Evolutionary conservation across 2,888 invertebrate species (phyloP), one percentile per base, ranked within the genome.

Genomic region (Rhorus exstirpatorius): DNA sequence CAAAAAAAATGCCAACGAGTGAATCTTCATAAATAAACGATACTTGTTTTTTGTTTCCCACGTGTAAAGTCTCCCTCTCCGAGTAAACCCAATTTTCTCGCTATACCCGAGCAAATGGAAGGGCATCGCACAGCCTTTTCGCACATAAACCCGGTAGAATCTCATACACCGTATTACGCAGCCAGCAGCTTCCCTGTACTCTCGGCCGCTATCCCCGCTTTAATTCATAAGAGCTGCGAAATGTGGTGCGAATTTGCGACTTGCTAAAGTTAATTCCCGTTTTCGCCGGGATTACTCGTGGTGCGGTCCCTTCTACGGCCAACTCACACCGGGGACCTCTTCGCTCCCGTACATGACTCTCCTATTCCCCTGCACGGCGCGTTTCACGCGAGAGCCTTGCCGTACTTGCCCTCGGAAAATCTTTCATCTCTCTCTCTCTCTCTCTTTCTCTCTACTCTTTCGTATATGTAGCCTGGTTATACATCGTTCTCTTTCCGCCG

Each of bases 211-310:
- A 35, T 38, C 65, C 44, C 74, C 85, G 88, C 88, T 90, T 90
- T 87, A 89, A 90, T 90, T 90, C 90, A 90, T 90, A 89, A 90
- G 88, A 85, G 89, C 87, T 87, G 86, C 86, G 86, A 89, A 90
- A 90, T 90, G 89, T 87, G 89, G 88, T 87, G 90, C 88, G 89
- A 89, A 90, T 90, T 89, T 90, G 89, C 88, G 89, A 90, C 86
- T 88, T 87, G 87, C 87, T 87, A 86, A 89, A 89, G 88, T 90
- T 90, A 89, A 90, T 90, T 89, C 89, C 86, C 88, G 88, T 88
- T 90, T 89, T 89, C 88, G 87, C 87, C 85, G 87, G 91, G 89
- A 90, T 90, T 90, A 89, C 88, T 46, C 70, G 55, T 84, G 75
- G 83, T 80, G n/a, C n/a, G 76, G 79, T 86, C 87, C 89, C 88